These are phyloP conservation scores for Tetrapedia diversipes DNA, from an alignment of 2,888 invertebrate species.

Conservation along the genomic window DNA sequence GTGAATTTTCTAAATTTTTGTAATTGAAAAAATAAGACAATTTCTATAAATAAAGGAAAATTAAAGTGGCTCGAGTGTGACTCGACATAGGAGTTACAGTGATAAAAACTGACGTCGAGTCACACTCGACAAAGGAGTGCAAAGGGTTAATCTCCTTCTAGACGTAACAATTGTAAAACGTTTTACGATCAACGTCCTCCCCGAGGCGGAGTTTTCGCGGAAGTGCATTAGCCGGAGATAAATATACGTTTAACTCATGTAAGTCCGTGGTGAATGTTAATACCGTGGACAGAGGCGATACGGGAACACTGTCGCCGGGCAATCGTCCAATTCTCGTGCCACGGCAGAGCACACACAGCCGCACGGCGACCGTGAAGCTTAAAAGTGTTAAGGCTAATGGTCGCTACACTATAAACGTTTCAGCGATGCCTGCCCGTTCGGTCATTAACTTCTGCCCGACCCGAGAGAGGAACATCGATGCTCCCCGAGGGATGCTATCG, in stretches of 20 bases:
- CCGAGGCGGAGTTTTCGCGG: constrained; percentile 42
- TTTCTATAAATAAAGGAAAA: too few species aligned
- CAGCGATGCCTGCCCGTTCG: constrained; percentile 23
- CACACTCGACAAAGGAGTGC: too few species aligned
- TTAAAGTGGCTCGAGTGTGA: too few species aligned
- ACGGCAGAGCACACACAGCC: constrained; percentile 19
- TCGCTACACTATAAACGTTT: constrained; percentile 44
- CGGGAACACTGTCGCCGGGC: constrained; percentile 61
- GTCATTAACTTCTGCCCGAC: constrained; percentile 51
- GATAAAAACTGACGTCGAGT: too few species aligned
- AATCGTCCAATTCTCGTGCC: constrained; percentile 63
- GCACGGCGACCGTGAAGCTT: constrained; percentile 55
- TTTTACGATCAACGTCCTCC: constrained; percentile 28
- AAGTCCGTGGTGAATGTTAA: constrained; percentile 51
- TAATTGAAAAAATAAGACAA: too few species aligned
- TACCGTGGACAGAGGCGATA: constrained; percentile 36
- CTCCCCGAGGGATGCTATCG: neutral
- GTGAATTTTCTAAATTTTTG: too few species aligned
- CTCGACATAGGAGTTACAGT: too few species aligned
- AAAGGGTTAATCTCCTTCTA: too few species aligned
- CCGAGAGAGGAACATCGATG: constrained; percentile 15
- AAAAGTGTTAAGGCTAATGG: constrained; percentile 66
- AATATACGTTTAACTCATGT: constrained; percentile 55
- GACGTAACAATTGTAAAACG: constrained; percentile 21
- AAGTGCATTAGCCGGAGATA: constrained; percentile 52